Evolutionary conservation across 2,113 vertebrate species (phyloP), one percentile per base, ranked within the genome.

Genomic region (Eptesicus fuscus): DNA sequence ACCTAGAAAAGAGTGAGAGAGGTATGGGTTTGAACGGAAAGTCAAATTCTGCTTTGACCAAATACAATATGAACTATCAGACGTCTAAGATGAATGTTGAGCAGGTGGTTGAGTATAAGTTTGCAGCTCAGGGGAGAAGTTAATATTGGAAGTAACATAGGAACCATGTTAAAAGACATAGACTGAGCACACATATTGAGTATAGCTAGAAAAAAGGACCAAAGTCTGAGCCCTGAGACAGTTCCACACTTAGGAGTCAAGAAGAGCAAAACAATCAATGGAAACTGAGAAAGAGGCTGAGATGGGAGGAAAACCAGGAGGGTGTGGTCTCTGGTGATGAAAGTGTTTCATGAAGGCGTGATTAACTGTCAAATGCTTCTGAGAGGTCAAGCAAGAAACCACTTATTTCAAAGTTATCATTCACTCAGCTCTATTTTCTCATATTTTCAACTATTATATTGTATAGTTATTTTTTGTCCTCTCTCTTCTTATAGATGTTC

Each of bases 291-390:
- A 79, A 93, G 67, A 63, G 65, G 70, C 37, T 74, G 56, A 93
- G 77, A 47, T 32, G 65, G 61, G 73, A 90, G 82, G 80, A 90
- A 95, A 90, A 94, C 56, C 85, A 82, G 40, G 74, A 90, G 80
- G 93, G 95, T 80, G 93, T 93, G 95, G 92, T 84, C 70, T 83
- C 78, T 87, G 93, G 61, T 82, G 63, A 96, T 86, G 95, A 97
- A 94, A 94, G 87, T 85, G 90, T 85, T 94, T 96, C 83, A 73
- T 89, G 91, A 91, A 92, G 85, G 79, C 87, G 92, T 95, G 79
- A 95, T 76, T 70, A 95, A 95, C 83, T 71, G 94, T 70, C 69
- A 93, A 61, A 59, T 14, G 88, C 85, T 95, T 78, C 95, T n/a
- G 20, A 69, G 78, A 87, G 73, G 78, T 84, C 69, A 89, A 82